Evolutionary conservation across 2,888 invertebrate genomes (phyloP).

Genomic region (Kuschelorhynchus macadamiae): DNA sequence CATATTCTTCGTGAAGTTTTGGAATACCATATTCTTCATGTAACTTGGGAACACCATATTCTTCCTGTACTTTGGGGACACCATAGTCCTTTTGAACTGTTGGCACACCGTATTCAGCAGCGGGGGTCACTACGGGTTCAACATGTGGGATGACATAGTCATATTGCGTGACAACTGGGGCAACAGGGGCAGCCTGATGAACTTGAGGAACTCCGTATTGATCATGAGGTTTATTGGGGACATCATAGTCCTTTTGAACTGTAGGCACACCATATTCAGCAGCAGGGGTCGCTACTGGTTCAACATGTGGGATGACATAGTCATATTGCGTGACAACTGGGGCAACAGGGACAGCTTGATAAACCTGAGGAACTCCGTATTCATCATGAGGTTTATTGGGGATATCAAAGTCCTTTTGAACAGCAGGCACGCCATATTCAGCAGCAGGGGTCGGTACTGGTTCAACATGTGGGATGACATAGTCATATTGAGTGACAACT

Average conservation of each 20-base stretch:
- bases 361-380: constrained; percentile 21
- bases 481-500: constrained; percentile 20
- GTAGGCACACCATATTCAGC: constrained; percentile 24
- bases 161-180: constrained; percentile 12
- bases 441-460: not conserved
- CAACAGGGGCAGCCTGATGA: not conserved
- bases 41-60: constrained; percentile 15
- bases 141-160: constrained; percentile 32
- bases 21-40: constrained; percentile 23
- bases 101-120: constrained; percentile 8
- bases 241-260: constrained; percentile 36
- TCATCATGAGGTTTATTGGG: constrained; percentile 20
- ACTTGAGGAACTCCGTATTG: constrained; percentile 32
- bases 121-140: not conserved
- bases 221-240: constrained; percentile 22
- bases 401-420: constrained; percentile 35
- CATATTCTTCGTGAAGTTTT: constrained; percentile 35
- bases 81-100: constrained; percentile 19
- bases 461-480: constrained; percentile 32
- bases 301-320: constrained; percentile 32
- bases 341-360: not conserved
- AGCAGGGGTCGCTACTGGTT: constrained; percentile 1
- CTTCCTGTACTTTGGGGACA: constrained; percentile 17
- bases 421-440: constrained; percentile 17
- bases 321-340: constrained; percentile 20